Percentiles rank a stretch among this genome's conserved stretches.
Evolutionary conservation across 2,113 vertebrate genomes (phyloP).

Genomic region (Dicrurus megarhynchus): DNA sequence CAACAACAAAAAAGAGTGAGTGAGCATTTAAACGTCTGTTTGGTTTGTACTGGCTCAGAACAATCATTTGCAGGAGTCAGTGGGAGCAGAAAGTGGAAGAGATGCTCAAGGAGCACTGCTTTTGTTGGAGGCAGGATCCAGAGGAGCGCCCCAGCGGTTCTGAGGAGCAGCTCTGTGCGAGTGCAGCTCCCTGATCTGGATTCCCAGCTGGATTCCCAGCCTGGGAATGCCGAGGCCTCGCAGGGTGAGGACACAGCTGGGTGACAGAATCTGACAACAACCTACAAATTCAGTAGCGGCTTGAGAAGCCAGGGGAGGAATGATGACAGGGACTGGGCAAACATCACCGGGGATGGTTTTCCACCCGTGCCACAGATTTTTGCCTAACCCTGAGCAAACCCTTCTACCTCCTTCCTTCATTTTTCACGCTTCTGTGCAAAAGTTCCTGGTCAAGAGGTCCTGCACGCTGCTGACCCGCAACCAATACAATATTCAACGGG

Average conservation of each 20-base stretch:
- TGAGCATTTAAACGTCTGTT: neutral
- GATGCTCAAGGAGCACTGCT: neutral
- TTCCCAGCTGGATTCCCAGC: neutral
- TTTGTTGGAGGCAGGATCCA: neutral
- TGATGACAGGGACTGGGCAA: neutral
- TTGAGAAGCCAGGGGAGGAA: neutral
- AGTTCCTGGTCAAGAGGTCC: neutral
- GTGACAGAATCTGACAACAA: neutral
- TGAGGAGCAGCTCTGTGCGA: neutral
- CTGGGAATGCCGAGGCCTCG: neutral
- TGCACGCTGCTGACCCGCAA: neutral
- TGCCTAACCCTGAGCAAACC: neutral
- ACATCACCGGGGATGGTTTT: neutral
- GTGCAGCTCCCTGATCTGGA: accelerated
- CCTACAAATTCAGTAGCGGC: neutral
- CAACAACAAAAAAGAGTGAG: neutral
- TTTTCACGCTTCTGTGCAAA: neutral
- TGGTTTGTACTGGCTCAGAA: neutral
- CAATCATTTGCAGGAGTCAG: neutral
- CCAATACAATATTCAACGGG: neutral
- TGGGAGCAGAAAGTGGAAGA: neutral
- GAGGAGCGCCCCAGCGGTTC: neutral
- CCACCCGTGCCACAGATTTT: neutral
- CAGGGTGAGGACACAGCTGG: neutral
- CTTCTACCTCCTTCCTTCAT: neutral